phyloP scores from a whole-genome alignment of 2,113 vertebrate species.

The Dicrurus megarhynchus region DNA sequence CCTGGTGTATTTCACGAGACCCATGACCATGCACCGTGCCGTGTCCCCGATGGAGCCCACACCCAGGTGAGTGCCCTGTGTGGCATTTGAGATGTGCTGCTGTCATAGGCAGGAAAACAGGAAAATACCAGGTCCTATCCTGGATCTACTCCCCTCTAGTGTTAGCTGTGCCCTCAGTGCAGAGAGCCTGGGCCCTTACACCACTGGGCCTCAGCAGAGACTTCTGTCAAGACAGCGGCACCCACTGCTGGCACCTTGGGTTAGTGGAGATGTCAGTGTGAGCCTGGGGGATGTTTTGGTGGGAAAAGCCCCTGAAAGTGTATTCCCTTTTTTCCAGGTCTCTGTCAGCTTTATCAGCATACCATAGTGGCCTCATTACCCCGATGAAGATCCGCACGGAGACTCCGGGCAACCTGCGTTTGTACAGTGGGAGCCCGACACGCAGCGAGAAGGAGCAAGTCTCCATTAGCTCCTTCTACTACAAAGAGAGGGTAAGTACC shows the following conservation, averaged over 20 bases:
- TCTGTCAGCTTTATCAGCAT: slow-evolving; percentile 92
- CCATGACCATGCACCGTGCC: slow-evolving; percentile 92
- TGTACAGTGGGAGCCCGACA: slow-evolving; percentile 94
- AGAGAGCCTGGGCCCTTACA: background rate
- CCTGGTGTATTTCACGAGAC: slow-evolving; percentile 94
- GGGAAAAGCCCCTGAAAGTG: background rate
- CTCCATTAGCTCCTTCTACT: slow-evolving; percentile 98
- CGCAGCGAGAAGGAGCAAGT: slow-evolving; percentile 95
- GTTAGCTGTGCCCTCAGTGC: background rate
- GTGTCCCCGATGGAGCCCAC: slow-evolving; percentile 92
- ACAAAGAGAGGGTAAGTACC: slow-evolving; percentile 92
- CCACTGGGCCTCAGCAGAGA: background rate
- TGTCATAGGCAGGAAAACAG: background rate
- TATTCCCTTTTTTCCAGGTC: slow-evolving; percentile 74
- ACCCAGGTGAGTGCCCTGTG: slow-evolving; percentile 76
- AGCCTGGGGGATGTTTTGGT: background rate
- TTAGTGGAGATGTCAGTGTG: background rate
- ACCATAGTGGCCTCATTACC: slow-evolving; percentile 91
- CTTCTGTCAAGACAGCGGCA: background rate
- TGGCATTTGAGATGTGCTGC: fast-evolving
- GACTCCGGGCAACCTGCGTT: slow-evolving; percentile 85
- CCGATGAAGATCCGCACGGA: slow-evolving; percentile 98
- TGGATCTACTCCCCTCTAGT: background rate
- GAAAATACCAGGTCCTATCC: background rate
- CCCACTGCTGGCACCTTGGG: background rate